Percentiles rank a stretch among this genome's conserved stretches.
Conservation (phyloP, 2,113 vertebrate genomes). For the Rhineura floridana region DNA sequence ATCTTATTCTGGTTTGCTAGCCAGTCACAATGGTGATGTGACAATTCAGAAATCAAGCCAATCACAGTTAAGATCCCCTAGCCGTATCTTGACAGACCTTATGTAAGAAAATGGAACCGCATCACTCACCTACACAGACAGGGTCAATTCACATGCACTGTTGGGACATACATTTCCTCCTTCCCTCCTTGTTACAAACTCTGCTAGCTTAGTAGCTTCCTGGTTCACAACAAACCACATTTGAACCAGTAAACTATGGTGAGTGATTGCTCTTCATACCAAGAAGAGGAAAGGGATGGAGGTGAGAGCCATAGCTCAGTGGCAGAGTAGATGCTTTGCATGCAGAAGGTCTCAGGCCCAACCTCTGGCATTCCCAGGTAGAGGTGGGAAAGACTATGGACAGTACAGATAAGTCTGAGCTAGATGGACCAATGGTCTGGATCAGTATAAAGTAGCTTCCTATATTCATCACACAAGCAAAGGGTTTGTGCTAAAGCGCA, state of each 20-base stretch:
- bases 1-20: neutral
- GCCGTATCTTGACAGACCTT: constrained; percentile 31
- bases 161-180: too few relatives aligned
- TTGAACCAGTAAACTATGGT: neutral
- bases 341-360: neutral
- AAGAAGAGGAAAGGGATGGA: neutral
- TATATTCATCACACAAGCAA: neutral
- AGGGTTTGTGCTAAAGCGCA: neutral
- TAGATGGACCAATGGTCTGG: neutral
- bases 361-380: neutral
- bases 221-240: neutral
- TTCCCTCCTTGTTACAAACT: neutral
- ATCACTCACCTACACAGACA: neutral
- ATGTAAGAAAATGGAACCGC: constrained; percentile 3
- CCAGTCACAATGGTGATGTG: neutral
- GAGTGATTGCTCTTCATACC: neutral
- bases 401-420: neutral
- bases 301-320: neutral
- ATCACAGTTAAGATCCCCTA: neutral
- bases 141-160: neutral
- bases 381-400: neutral
- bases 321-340: neutral
- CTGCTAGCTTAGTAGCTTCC: neutral
- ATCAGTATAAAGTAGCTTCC: neutral
- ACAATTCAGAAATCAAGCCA: neutral